phyloP scores from a whole-genome alignment of 2,888 invertebrate species.

The Stenolophus ochropezus region DNA sequence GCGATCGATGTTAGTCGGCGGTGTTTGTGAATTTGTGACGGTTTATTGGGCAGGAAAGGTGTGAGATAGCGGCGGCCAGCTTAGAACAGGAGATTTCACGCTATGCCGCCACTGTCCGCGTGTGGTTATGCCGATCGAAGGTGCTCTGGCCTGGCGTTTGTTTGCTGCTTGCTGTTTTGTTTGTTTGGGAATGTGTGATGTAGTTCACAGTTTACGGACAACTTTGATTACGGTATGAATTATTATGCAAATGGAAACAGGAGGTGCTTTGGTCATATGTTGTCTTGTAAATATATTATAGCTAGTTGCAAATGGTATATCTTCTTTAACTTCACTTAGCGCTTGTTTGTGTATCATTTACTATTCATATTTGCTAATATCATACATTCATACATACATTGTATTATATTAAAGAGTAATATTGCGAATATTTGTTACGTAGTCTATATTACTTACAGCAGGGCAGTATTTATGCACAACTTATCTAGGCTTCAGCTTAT shows the following conservation, averaged over 20 bases:
- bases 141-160: neutral
- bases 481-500: no score
- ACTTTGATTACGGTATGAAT: constrained; percentile 25
- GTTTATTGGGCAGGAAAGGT: constrained; percentile 52
- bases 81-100: constrained; percentile 26
- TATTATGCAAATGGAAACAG: constrained; percentile 7
- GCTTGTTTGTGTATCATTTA: neutral
- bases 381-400: neutral
- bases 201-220: neutral
- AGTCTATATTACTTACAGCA: no score
- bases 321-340: neutral
- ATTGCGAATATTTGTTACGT: no score
- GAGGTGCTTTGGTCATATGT: neutral
- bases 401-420: no score
- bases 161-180: constrained; percentile 17
- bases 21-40: constrained; percentile 57
- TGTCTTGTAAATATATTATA: no score
- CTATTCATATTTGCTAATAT: neutral
- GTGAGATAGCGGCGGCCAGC: constrained; percentile 3
- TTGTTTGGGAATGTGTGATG: neutral
- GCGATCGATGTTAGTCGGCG: constrained; percentile 44
- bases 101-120: neutral
- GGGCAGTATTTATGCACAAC: no score
- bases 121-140: neutral
- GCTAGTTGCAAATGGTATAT: neutral